Evolutionary conservation across 2,888 invertebrate genomes (phyloP).

Genomic region (Drosophila monieri): DNA sequence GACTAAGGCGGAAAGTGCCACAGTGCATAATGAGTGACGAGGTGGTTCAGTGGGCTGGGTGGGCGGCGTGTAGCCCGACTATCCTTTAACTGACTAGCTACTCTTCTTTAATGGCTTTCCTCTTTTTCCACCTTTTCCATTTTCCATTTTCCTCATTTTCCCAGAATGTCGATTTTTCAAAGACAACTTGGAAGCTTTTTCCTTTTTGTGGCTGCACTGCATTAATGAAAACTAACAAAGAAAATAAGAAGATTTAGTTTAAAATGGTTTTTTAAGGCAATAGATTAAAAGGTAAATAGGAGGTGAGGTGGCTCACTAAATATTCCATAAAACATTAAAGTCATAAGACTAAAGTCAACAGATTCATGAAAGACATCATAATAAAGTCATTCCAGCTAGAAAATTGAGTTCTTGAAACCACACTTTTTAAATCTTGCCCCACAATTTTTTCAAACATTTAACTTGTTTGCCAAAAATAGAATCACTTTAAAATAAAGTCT

Average conservation of each 20-base stretch:
- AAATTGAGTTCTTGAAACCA: too few relatives aligned
- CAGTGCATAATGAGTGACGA: constrained; percentile 71
- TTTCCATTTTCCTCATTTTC: constrained; percentile 2
- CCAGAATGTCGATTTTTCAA: constrained; percentile 60
- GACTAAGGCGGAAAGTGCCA: constrained; percentile 62
- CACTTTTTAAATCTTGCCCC: too few relatives aligned
- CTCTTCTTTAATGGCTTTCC: constrained; percentile 16
- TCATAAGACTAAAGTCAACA: too few relatives aligned
- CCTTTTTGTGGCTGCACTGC: constrained; percentile 28
- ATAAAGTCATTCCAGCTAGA: too few relatives aligned
- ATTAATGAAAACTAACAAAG: constrained; percentile 37
- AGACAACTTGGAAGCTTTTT: constrained; percentile 21
- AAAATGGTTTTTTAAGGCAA: not conserved
- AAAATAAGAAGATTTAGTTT: not conserved
- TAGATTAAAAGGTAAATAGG: not conserved
- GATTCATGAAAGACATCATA: too few relatives aligned
- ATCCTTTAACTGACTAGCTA: not conserved
- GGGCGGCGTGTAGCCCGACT: not conserved
- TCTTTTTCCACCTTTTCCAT: constrained; percentile 22
- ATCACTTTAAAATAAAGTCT: not conserved
- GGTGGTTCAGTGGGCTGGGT: constrained; percentile 18
- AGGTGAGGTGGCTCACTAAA: too few relatives aligned
- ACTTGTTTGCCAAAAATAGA: too few relatives aligned
- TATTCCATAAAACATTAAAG: not conserved
- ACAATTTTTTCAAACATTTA: not conserved